Base-by-base conservation (phyloP, 2,888 invertebrate genomes). In the Tinea trinotella region DNA sequence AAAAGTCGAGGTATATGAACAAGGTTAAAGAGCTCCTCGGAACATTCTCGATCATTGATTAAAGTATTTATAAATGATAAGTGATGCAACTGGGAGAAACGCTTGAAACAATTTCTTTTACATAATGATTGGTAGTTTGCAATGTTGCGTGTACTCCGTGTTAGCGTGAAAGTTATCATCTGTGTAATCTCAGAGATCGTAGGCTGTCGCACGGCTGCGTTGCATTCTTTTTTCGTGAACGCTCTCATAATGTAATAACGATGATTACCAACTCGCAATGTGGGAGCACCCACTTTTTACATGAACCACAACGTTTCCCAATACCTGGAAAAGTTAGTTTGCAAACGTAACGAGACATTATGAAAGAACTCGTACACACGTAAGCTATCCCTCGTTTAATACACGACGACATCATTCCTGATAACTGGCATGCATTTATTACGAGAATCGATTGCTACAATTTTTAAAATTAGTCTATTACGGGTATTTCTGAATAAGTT, bases 311-410 rank as follows among this genome's bases (percentile, higher is more conserved):
- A 10, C 60, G 61, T 83, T 84, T 83, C 80, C 71, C 73, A 85
- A 82, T 74, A 68, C 67, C 70, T 76, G 73, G 79, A 78, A 82
- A 81, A 80, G 71, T 77, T 67, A 59, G 68, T 70, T 70, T 64
- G 61, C n/a, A 71, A 82, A 77, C 80, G 80, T 83, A 83, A 83
- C 75, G 71, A 70, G 73, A 65, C 63, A 78, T 84, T 83, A 82
- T 81, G 84, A 84, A 83, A 83, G 76, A 71, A 69, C 34, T 67
- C 73, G n/a, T n/a, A 68, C 74, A 68, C 67, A 60, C 68, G 62
- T 70, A 66, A 56, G 56, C 50, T 24, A 52, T 68, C 68, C 66
- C 61, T 71, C 73, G 65, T 68, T 68, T 73, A 75, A 74, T 68
- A 73, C 77, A 73, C 73, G 71, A 69, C 69, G 65, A 68, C 66